Conservation (phyloP, 2,797 vertebrate genomes). For the Coregonus suidteri region DNA sequence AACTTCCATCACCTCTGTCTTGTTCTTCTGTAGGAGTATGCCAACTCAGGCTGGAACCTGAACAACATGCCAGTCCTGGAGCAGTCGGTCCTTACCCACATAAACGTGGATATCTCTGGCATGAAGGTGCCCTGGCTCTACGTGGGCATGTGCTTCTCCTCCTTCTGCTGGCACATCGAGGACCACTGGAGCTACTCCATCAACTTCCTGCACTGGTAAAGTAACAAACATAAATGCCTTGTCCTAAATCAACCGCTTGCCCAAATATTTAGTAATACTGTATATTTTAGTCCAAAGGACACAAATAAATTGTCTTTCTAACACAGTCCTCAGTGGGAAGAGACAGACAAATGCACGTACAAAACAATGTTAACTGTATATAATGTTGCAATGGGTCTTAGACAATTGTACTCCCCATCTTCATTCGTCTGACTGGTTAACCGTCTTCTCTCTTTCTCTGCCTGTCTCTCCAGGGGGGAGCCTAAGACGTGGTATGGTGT, state of each 20-base stretch:
- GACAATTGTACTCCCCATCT: no score
- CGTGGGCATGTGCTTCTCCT: conserved; percentile 99
- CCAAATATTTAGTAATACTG: background rate
- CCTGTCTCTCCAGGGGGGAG: conserved; percentile 83
- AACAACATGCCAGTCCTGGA: conserved; percentile 98
- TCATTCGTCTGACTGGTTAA: no score
- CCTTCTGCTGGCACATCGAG: conserved; percentile 98
- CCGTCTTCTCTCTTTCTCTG: no score
- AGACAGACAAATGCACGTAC: background rate
- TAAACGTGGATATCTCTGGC: conserved; percentile 98
- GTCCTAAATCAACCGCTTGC: background rate
- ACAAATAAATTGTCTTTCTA: background rate
- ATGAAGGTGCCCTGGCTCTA: conserved; percentile 99
- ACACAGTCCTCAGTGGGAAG: background rate
- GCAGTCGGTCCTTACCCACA: conserved; percentile 95
- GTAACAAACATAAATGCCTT: background rate
- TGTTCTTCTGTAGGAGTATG: conserved; percentile 83
- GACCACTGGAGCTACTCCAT: conserved; percentile 92
- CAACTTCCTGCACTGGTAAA: conserved; percentile 86
- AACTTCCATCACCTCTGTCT: background rate
- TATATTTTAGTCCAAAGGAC: no score
- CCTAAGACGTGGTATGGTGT: conserved; percentile 99
- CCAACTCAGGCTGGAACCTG: conserved; percentile 96
- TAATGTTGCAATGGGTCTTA: background rate
- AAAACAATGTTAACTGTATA: no score